Percentiles rank a stretch among this genome's conserved stretches.
These are phyloP conservation scores for Acleris sparsana DNA, from an alignment of 2,888 invertebrate species.

Conservation along the genomic window DNA sequence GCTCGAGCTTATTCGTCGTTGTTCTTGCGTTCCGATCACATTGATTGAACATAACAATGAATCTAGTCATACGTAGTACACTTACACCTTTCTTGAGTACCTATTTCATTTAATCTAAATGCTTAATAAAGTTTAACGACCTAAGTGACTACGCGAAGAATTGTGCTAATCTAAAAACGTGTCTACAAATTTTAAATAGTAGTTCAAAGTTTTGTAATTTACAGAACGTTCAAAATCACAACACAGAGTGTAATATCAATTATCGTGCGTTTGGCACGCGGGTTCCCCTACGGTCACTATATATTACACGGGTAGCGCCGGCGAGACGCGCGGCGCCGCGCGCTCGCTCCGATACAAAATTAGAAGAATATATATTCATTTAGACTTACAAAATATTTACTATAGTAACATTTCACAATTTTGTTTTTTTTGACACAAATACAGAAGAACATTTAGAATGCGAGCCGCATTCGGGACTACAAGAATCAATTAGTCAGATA, in stretches of 20 bases:
- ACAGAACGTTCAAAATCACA: constrained; percentile 84
- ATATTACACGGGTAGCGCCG: constrained; percentile 64
- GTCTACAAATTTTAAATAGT: constrained; percentile 76
- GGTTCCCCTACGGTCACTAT: constrained; percentile 62
- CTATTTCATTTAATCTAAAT: constrained; percentile 78
- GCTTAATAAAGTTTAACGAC: constrained; percentile 71
- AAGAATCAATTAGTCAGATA: constrained; percentile 40
- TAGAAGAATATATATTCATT: constrained; percentile 83
- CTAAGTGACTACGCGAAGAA: constrained; percentile 83
- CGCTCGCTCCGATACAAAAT: constrained; percentile 76
- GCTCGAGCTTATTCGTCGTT: constrained; percentile 72
- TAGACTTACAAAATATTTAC: constrained; percentile 79
- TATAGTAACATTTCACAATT: constrained; percentile 64
- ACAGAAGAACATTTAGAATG: constrained; percentile 67
- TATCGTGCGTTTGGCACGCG: constrained; percentile 78
- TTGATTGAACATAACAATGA: constrained; percentile 77
- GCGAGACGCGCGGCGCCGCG: constrained; percentile 38
- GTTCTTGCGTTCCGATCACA: constrained; percentile 74
- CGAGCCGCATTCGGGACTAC: constrained; percentile 57
- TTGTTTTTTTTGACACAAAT: constrained; percentile 71
- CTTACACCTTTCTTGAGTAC: constrained; percentile 70
- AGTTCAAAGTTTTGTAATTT: constrained; percentile 79
- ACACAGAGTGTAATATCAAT: constrained; percentile 84
- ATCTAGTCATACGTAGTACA: constrained; percentile 74
- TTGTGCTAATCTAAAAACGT: constrained; percentile 82